Base-by-base conservation (phyloP, 2,888 invertebrate species). In the Proisotoma minuta region DNA sequence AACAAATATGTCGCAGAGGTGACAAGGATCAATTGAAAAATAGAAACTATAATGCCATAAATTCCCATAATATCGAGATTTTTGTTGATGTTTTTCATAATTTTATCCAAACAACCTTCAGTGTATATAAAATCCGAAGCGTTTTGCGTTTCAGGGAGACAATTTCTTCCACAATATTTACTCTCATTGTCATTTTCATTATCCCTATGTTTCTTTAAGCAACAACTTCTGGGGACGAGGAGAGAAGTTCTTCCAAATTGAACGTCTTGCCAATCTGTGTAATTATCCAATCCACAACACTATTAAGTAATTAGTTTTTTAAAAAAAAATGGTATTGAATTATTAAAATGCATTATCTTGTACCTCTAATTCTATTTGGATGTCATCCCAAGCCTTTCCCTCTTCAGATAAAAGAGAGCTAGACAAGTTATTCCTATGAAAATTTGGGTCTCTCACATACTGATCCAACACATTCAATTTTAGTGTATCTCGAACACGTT, bases 261-360 rank as follows among this genome's bases (percentile, higher is more conserved):
- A 8, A 65, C 65, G 20, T 47, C 22, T 56, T 65, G 61, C 65
- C 65, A 65, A 39, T 65, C 65, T 18, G 61, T 62, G 26, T 61
- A 65, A 39, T 61, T 61, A 18, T 51, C 28, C 5, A 65, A 47
- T n/a, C 59, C 65, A 24, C 65, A 65, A 18, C 65, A 65, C 10
- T 49, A 0, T n/a, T 43, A 23, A 39, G 28, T n/a, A n/a, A n/a
- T n/a, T n/a, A n/a, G n/a, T n/a, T 40, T 3, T n/a, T 24, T 23
- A 8, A 34, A 47, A 50, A 47, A 50, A 4, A 43, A 34, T 34
- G 15, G 15, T 34, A 10, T 34, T 34, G 34, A 15, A 8, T 47
- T 47, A 5, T 10, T 5, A n/a, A 47, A n/a, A 47, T 47, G 15
- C 8, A 34, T 15, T 10, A 15, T 8, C 34, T 10, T 15, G 34